A percentile compares a stretch with the other conserved stretches of the same genome.
These are phyloP conservation scores for Sminthurinus aureus DNA, from an alignment of 2,888 invertebrate species.

Conservation along the genomic window DNA sequence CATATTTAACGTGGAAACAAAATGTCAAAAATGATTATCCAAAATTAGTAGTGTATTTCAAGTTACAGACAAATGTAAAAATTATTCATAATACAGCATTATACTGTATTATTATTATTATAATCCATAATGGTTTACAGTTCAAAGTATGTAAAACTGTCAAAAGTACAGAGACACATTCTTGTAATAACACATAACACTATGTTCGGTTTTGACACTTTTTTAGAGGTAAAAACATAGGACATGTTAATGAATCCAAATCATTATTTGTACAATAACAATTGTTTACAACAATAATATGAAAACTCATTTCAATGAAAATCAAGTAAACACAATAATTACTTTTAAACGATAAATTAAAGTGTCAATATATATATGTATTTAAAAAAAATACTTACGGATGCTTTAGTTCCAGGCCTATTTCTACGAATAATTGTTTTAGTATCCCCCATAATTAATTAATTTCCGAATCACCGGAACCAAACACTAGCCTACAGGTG, in stretches of 20 bases:
- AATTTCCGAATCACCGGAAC: neutral
- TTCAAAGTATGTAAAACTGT: too few relatives aligned
- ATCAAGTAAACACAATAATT: neutral
- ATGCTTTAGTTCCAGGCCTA: slow-evolving; percentile 88
- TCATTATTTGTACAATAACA: too few relatives aligned
- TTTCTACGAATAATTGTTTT: slow-evolving; percentile 84
- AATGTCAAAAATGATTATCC: slow-evolving; percentile 18
- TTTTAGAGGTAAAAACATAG: too few relatives aligned
- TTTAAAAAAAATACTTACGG: slow-evolving; percentile 69
- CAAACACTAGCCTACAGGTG: too few relatives aligned
- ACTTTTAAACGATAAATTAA: neutral
- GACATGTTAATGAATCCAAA: too few relatives aligned
- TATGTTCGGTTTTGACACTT: too few relatives aligned
- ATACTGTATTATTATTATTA: too few relatives aligned
- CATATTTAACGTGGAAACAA: slow-evolving; percentile 57
- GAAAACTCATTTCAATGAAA: neutral
- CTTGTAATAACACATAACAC: too few relatives aligned
- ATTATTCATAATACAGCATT: too few relatives aligned
- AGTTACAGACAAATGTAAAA: neutral
- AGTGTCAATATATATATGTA: neutral
- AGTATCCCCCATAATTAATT: slow-evolving; percentile 76
- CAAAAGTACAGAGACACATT: too few relatives aligned
- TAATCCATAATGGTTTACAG: too few relatives aligned
- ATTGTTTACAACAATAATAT: too few relatives aligned
- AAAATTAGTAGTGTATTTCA: neutral